Evolutionary conservation across 2,797 vertebrate species (phyloP), one percentile per base, ranked within the genome.

Genomic region (Neomorphus geoffroyi): DNA sequence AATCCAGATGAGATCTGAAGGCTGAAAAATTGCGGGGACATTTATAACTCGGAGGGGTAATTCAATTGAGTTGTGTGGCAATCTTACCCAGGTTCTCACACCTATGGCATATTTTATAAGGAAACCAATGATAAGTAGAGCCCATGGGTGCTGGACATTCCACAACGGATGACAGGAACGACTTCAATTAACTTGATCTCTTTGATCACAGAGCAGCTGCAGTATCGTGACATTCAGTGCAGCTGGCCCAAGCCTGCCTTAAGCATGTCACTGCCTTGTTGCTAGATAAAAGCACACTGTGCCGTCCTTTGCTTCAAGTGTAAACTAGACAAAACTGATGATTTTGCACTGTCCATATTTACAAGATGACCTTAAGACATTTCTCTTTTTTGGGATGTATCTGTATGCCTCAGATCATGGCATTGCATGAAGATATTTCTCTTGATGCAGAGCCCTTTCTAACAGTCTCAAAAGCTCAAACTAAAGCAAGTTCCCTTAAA

Each of bases 1-100:
- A 91, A 93, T 97, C 85, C 87, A 87, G 95, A 85, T 86, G 93
- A 95, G 89, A 58, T 93, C 53, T 94, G 89, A 97, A 96, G 89
- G 92, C 66, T 95, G 89, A 92, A 96, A 94, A 94, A 94, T 92
- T 94, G 64, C 91, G 90, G 74, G 80, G 71, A 43, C 80, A 75
- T 87, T 90, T 70, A 91, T 91, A 92, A 95, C 96, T 97, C 70
- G 18, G 45, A 93, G 86, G 82, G 1, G 1, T 93, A 93, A 89
- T 83, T 94, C 94, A 95, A 93, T 85, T 94, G 95, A 96, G 91
- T 94, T 95, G 87, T 94, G 88, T 90, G 80, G 67, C 77, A 90
- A 43, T 89, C 73, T 96, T 89, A 87, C 75, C 64, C 65, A 53
- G 51, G 71, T 85, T 90, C 84, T 94, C 73, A 95, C 64, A 90